phyloP scores from a whole-genome alignment of 2,888 invertebrate genomes.

The Sycophila texana region DNA sequence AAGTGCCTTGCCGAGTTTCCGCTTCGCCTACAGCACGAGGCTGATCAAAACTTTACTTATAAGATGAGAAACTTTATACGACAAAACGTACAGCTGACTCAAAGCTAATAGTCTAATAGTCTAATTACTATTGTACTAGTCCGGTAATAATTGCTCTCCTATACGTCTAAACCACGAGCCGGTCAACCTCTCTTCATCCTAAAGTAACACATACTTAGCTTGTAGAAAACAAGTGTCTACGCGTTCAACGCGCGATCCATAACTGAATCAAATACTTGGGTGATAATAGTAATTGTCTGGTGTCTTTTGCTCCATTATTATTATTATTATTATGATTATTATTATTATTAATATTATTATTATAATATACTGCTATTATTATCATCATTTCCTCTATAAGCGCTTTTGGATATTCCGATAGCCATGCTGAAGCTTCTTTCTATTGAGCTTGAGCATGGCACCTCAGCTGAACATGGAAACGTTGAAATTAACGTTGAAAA shows the following conservation, averaged over 20 bases:
- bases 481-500: no score
- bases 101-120: no score
- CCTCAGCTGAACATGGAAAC: no score
- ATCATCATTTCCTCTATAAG: constrained; percentile 1
- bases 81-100: no score
- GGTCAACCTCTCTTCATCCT: constrained; percentile 29
- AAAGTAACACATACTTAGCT: constrained; percentile 10
- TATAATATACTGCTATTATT: neutral
- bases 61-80: neutral
- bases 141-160: constrained; percentile 72
- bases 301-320: constrained; percentile 7
- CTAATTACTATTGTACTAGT: constrained; percentile 66
- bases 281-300: constrained; percentile 23
- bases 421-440: no score
- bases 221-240: no score
- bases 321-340: no score
- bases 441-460: no score
- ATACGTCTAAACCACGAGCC: constrained; percentile 32
- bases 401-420: neutral
- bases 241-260: constrained; percentile 55
- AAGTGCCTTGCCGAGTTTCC: constrained; percentile 39
- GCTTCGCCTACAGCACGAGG: constrained; percentile 64
- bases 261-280: constrained; percentile 65
- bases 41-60: neutral
- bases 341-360: no score